Evolutionary conservation across 2,113 vertebrate species (phyloP).

Genomic region (Barbus barbus): DNA sequence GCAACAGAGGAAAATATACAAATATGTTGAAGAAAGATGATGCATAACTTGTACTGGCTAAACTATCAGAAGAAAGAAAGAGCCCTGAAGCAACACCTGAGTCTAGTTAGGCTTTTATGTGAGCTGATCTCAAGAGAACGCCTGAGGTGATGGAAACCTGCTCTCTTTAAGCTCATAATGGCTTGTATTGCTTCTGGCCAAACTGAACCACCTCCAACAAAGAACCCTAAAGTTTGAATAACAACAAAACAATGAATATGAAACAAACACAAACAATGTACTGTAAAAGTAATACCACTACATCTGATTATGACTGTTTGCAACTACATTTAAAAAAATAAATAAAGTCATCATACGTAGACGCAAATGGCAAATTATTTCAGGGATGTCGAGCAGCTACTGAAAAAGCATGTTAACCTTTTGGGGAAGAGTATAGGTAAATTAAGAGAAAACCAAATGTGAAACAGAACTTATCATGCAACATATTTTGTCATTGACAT

Average conservation of each 20-base stretch:
- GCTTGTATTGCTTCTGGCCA: constrained; percentile 4
- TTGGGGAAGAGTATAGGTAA: too few species aligned
- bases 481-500: too few species aligned
- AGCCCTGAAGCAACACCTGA: not conserved
- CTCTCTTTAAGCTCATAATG: constrained; percentile 2
- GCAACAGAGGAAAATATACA: constrained; percentile 19
- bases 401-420: too few species aligned
- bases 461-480: too few species aligned
- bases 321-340: not conserved
- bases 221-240: not conserved
- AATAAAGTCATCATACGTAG: too few species aligned
- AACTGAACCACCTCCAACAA: not conserved
- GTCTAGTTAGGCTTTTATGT: not conserved
- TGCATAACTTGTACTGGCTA: not conserved
- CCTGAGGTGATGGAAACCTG: not conserved
- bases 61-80: not conserved
- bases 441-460: too few species aligned
- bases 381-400: too few species aligned
- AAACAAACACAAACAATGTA: not conserved
- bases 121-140: not conserved
- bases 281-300: not conserved
- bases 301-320: not conserved
- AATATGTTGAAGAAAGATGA: constrained; percentile 1
- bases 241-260: not conserved
- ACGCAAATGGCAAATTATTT: too few species aligned